These are phyloP conservation scores for Plecturocebus donacophilus DNA, from an alignment of 2,113 vertebrate species.

Conservation along the genomic window DNA sequence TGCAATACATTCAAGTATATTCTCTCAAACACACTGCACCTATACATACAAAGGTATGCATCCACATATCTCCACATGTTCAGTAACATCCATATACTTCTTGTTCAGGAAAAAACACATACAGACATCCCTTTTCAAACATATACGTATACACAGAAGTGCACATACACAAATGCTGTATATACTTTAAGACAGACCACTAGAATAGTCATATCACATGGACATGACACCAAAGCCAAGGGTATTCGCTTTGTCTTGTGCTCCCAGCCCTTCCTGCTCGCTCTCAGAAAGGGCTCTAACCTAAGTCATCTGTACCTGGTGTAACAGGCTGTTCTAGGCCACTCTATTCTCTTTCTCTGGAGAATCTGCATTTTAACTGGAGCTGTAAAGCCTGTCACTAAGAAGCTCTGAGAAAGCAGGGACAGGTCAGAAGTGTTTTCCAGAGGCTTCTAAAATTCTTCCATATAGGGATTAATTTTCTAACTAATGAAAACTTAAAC, in stretches of 20 bases:
- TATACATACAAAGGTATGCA: not conserved
- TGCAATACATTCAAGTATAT: not conserved
- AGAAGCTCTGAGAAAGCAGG: slow-evolving; percentile 18
- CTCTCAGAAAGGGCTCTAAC: slow-evolving; percentile 49
- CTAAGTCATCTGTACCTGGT: not conserved
- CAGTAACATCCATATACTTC: not conserved
- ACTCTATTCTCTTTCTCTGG: not conserved
- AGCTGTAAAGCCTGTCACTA: slow-evolving; percentile 1
- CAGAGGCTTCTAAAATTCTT: not conserved
- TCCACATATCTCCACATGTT: not conserved
- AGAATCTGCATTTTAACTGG: slow-evolving; percentile 4
- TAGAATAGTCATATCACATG: not conserved
- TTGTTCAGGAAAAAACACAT: not conserved
- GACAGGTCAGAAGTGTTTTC: not conserved
- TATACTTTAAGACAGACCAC: not conserved
- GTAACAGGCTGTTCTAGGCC: slow-evolving; percentile 3
- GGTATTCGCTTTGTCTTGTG: not conserved
- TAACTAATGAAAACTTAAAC: not conserved
- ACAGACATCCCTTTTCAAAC: not conserved
- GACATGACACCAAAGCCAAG: not conserved
- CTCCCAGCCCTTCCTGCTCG: not conserved
- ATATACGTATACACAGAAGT: not conserved
- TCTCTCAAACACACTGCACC: not conserved
- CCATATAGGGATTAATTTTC: not conserved
- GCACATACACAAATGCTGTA: not conserved